A percentile compares a stretch with the other conserved stretches of the same genome.
Conservation (phyloP, 1,140 invertebrate genomes). For the Aplysia californica region DNA sequence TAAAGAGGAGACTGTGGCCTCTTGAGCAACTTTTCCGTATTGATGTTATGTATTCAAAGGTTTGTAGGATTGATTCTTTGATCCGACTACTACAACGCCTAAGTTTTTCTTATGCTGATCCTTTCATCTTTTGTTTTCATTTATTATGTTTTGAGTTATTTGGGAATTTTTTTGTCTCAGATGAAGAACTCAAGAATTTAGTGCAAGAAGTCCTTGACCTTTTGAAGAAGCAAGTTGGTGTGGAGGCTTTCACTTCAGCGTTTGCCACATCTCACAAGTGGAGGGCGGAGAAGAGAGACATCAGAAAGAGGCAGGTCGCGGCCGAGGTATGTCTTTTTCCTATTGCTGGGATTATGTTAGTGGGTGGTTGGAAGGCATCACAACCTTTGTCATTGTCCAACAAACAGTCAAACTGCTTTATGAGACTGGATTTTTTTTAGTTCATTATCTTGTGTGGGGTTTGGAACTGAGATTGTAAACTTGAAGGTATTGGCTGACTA, state of each 20-base stretch:
- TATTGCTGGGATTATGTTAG: too few relatives aligned
- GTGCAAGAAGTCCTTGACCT: slow-evolving; percentile 76
- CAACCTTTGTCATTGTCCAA: neutral
- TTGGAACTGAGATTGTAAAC: too few relatives aligned
- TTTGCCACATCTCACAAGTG: slow-evolving; percentile 72
- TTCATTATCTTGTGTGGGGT: too few relatives aligned
- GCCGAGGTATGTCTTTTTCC: slow-evolving; percentile 50
- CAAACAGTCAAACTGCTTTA: neutral
- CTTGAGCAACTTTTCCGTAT: too few relatives aligned
- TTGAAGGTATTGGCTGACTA: too few relatives aligned
- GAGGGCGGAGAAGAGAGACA: slow-evolving; percentile 74
- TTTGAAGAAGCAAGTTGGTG: slow-evolving; percentile 76
- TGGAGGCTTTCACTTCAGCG: slow-evolving; percentile 75
- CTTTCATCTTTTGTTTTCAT: neutral
- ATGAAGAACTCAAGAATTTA: slow-evolving; percentile 65
- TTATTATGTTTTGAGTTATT: neutral
- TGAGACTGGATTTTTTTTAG: neutral
- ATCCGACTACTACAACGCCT: too few relatives aligned
- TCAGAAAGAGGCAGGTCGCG: slow-evolving; percentile 75
- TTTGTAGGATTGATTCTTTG: too few relatives aligned
- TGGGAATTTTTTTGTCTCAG: neutral
- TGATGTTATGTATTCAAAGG: too few relatives aligned
- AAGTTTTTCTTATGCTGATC: neutral
- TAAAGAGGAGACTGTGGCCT: too few relatives aligned
- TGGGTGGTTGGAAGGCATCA: too few relatives aligned